phyloP scores from a whole-genome alignment of 2,888 invertebrate genomes.

The Belgica antarctica region DNA sequence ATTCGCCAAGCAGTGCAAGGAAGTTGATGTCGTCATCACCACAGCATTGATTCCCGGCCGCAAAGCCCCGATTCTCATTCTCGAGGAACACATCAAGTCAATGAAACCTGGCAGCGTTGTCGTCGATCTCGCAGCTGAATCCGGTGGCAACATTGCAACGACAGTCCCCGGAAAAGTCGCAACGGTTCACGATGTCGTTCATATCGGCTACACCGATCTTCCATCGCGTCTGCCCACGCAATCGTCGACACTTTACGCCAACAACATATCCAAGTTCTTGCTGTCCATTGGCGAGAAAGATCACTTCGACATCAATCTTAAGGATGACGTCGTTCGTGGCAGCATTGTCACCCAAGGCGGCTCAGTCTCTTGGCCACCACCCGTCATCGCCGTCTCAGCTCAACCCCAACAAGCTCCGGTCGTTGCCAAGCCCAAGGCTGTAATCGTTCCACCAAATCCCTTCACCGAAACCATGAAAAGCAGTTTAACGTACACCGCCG shows the following conservation, averaged over 20 bases:
- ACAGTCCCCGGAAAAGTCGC: conserved; percentile 74
- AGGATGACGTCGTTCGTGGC: conserved; percentile 84
- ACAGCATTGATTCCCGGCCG: conserved; percentile 88
- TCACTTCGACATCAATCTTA: conserved; percentile 74
- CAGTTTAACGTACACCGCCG: conserved; percentile 66
- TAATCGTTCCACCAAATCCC: conserved; percentile 60
- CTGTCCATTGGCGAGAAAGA: conserved; percentile 62
- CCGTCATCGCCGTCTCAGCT: conserved; percentile 62
- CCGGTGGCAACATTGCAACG: conserved; percentile 83
- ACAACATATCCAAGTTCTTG: conserved; percentile 84
- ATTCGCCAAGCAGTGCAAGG: conserved; percentile 80
- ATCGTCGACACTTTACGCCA: conserved; percentile 83
- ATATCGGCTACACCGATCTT: conserved; percentile 81
- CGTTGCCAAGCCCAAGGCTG: conserved; percentile 54
- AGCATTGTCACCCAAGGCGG: conserved; percentile 76
- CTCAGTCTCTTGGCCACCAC: conserved; percentile 75
- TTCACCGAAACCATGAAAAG: conserved; percentile 70
- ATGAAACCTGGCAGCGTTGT: conserved; percentile 89
- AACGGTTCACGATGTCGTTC: conserved; percentile 74
- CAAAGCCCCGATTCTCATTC: conserved; percentile 65
- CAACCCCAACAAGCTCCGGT: conserved; percentile 56
- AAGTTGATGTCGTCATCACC: conserved; percentile 83
- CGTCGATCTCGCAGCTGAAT: conserved; percentile 85
- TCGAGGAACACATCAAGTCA: conserved; percentile 49
- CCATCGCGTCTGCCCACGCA: conserved; percentile 82